phyloP scores from a whole-genome alignment of 2,888 invertebrate genomes.

The Argyresthia albistria region DNA sequence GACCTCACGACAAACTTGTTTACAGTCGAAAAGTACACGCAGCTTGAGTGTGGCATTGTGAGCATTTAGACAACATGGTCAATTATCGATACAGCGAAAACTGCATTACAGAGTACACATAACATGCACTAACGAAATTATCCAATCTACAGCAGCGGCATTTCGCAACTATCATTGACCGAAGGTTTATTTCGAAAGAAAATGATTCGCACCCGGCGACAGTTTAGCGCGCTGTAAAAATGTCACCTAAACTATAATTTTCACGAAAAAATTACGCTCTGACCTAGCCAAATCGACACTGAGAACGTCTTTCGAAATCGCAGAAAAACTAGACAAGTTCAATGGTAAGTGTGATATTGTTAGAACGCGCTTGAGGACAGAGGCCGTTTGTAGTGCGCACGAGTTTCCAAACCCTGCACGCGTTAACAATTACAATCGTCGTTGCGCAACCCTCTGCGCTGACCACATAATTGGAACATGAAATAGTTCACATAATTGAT shows the following conservation, averaged over 20 bases:
- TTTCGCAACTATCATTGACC: constrained; percentile 45
- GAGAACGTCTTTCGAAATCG: constrained; percentile 30
- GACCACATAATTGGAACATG: constrained; percentile 1
- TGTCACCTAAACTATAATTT: constrained; percentile 46
- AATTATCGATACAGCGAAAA: constrained; percentile 47
- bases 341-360: constrained; percentile 26
- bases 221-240: constrained; percentile 26
- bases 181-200: constrained; percentile 50
- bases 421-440: neutral
- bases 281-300: constrained; percentile 24
- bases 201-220: constrained; percentile 43
- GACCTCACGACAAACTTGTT: neutral
- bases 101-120: constrained; percentile 9
- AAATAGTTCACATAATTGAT: constrained; percentile 7
- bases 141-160: constrained; percentile 25
- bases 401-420: neutral
- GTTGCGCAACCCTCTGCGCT: neutral
- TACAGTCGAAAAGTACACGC: constrained; percentile 16
- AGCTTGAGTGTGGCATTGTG: constrained; percentile 38
- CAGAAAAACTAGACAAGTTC: constrained; percentile 44
- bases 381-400: neutral
- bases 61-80: constrained; percentile 22
- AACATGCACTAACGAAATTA: constrained; percentile 53
- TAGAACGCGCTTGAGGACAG: constrained; percentile 7
- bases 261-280: constrained; percentile 9